Percentiles rank a stretch among this genome's conserved stretches.
phyloP scores from a whole-genome alignment of 2,113 vertebrate genomes.

The human region DNA sequence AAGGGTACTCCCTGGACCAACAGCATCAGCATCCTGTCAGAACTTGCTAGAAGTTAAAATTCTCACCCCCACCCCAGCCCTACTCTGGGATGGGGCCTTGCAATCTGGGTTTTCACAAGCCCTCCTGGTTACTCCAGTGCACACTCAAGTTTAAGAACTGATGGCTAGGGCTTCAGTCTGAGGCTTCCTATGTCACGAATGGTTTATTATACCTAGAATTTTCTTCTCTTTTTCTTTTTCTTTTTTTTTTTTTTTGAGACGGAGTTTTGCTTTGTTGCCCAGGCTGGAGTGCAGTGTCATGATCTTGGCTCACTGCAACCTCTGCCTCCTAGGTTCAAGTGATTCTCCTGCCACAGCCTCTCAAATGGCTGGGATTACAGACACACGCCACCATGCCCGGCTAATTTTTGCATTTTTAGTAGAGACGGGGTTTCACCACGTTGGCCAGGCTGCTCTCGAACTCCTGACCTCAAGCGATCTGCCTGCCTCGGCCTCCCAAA shows the following conservation, averaged over 20 bases:
- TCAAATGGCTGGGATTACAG: background rate
- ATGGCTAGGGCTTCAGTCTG: background rate
- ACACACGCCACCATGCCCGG: rapidly evolving
- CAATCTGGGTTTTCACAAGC: no score
- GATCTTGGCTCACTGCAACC: background rate
- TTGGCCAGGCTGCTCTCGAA: background rate
- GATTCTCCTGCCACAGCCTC: background rate
- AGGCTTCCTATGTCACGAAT: background rate
- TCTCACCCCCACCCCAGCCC: no score
- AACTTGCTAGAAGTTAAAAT: background rate
- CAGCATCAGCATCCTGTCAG: background rate
- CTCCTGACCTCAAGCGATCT: background rate
- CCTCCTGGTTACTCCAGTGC: no score
- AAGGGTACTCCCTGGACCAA: background rate
- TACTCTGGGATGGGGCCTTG: background rate
- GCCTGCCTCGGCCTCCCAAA: no score
- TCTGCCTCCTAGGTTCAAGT: background rate
- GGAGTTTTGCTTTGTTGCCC: background rate
- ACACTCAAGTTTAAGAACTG: no score
- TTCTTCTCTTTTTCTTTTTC: background rate
- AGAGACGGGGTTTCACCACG: background rate
- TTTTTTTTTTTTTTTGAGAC: background rate
- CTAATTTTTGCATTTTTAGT: background rate
- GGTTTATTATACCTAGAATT: background rate
- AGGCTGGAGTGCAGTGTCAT: background rate